Percentiles rank a stretch among this genome's conserved stretches.
phyloP scores from a whole-genome alignment of 2,797 vertebrate species.

The Acanthurus lineatus region DNA sequence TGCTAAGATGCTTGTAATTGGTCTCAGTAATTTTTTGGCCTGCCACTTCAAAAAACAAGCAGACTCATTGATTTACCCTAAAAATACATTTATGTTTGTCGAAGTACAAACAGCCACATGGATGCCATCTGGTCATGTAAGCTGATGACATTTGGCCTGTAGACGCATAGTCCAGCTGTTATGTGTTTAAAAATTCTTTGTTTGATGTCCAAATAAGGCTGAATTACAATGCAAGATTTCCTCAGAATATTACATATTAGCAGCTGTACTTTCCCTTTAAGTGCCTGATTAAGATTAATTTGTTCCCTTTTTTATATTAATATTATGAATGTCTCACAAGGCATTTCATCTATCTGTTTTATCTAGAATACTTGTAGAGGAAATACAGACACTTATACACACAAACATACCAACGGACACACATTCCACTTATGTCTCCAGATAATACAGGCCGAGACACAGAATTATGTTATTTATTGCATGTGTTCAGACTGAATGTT shows the following conservation, averaged over 20 bases:
- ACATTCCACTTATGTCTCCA: slow-evolving; percentile 59
- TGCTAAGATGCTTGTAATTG: background rate
- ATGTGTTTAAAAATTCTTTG: too few species aligned
- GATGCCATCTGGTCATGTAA: background rate
- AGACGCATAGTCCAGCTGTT: too few species aligned
- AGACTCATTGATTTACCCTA: background rate
- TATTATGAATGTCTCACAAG: slow-evolving; percentile 10
- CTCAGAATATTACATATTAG: slow-evolving; percentile 6
- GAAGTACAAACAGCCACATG: background rate
- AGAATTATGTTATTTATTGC: slow-evolving; percentile 31
- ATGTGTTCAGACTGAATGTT: slow-evolving; percentile 51
- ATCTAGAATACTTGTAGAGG: slow-evolving; percentile 27
- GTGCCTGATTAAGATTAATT: slow-evolving; percentile 13
- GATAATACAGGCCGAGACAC: slow-evolving; percentile 41
- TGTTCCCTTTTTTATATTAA: slow-evolving; percentile 42
- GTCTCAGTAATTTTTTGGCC: background rate
- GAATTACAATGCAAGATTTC: slow-evolving; percentile 5
- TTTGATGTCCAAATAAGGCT: background rate
- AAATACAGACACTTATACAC: slow-evolving; percentile 30
- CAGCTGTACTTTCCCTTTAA: slow-evolving; percentile 6
- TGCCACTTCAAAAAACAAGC: too few species aligned
- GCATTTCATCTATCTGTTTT: slow-evolving; percentile 33
- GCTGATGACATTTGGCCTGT: too few species aligned
- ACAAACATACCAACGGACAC: slow-evolving; percentile 40
- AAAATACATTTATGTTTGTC: background rate